Percentiles rank a stretch among this genome's conserved stretches.
These are phyloP conservation scores for Acanthurus tractus DNA, from an alignment of 2,797 vertebrate species.

Conservation along the genomic window DNA sequence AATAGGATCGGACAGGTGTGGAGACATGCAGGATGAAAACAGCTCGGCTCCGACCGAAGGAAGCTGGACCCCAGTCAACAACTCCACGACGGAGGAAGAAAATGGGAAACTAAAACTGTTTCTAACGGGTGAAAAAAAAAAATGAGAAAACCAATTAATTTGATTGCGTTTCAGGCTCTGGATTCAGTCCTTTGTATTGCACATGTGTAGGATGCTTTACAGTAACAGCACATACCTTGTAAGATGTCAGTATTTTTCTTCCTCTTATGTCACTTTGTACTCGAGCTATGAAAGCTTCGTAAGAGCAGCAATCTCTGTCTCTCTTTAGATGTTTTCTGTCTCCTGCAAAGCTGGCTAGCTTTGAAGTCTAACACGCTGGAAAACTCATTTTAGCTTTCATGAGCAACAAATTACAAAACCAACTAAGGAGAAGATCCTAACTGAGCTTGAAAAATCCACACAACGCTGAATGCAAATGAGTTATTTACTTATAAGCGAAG, in stretches of 20 bases:
- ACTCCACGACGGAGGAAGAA: background rate
- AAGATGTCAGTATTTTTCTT: slow-evolving; percentile 3
- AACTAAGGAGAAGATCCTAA: background rate
- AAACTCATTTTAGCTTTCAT: slow-evolving; percentile 25
- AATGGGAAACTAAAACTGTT: background rate
- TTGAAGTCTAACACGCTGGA: slow-evolving; percentile 35
- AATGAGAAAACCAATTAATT: background rate
- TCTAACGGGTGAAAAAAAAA: background rate
- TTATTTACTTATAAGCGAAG: background rate
- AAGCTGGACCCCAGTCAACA: slow-evolving; percentile 8
- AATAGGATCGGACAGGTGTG: slow-evolving; percentile 58
- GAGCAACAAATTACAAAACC: slow-evolving; percentile 3
- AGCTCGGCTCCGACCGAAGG: background rate
- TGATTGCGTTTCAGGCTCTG: background rate
- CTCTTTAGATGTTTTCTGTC: slow-evolving; percentile 12
- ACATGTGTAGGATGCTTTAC: background rate
- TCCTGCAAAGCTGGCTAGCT: slow-evolving; percentile 22
- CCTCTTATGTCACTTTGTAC: slow-evolving; percentile 1
- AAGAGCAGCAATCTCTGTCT: slow-evolving; percentile 1
- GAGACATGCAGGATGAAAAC: slow-evolving; percentile 6
- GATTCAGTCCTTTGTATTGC: background rate
- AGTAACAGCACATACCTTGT: background rate
- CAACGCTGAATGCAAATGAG: background rate
- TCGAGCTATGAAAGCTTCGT: background rate
- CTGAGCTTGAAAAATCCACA: background rate